A percentile compares a stretch with the other conserved stretches of the same genome.
Conservation (phyloP, 2,113 vertebrate species). For the Bambusicola thoracicus region DNA sequence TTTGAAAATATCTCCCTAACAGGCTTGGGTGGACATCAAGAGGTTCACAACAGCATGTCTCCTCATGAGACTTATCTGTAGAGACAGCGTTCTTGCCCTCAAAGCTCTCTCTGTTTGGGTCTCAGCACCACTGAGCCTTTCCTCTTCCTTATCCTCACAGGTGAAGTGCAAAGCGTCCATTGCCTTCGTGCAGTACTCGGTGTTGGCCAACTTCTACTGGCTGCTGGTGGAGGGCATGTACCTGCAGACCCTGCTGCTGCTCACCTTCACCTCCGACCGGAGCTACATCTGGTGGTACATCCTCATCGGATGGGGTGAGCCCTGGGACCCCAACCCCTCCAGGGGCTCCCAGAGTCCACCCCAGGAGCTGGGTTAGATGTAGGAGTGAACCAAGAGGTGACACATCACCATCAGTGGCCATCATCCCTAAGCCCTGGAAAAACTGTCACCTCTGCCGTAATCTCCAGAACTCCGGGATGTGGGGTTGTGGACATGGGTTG, state of each 20-base stretch:
- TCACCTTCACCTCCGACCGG: conserved; percentile 86
- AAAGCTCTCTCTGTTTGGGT: neutral
- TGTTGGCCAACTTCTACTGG: conserved; percentile 91
- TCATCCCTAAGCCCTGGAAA: neutral
- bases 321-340: no score
- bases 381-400: neutral
- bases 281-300: conserved; percentile 91
- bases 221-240: conserved; percentile 91
- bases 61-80: neutral
- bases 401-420: neutral
- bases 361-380: fast-evolving
- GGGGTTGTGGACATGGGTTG: neutral
- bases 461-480: neutral
- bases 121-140: neutral
- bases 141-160: conserved; percentile 45
- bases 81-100: neutral
- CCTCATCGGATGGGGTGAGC: conserved; percentile 88
- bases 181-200: conserved; percentile 88
- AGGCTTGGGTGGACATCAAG: neutral
- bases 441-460: neutral
- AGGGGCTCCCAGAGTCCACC: fast-evolving
- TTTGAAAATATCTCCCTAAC: neutral
- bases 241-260: conserved; percentile 87
- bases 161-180: conserved; percentile 84
- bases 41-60: neutral